Conservation (phyloP, 2,113 vertebrate species). For the Callaeas wilsoni region DNA sequence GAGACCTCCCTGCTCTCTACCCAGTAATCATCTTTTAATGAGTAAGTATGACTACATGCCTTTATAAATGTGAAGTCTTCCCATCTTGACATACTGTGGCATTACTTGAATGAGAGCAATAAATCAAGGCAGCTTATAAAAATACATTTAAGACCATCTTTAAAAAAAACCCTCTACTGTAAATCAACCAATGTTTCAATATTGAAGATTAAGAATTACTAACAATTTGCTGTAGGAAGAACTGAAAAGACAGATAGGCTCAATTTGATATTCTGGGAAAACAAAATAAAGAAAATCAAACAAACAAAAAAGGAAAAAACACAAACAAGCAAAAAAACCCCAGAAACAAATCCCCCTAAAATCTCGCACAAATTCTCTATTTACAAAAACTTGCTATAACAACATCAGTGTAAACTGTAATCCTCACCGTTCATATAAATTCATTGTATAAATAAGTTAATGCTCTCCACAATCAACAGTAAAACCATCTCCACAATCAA, state of each 20-base stretch:
- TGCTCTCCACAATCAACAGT: background rate
- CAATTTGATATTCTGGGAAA: background rate
- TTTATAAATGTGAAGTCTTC: background rate
- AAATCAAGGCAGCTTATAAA: background rate
- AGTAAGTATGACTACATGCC: background rate
- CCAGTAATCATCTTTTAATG: background rate
- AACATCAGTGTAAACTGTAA: background rate
- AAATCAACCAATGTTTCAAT: background rate
- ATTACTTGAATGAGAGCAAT: background rate
- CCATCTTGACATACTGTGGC: background rate
- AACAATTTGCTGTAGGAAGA: background rate
- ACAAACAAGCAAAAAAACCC: accelerated
- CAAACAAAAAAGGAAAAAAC: background rate
- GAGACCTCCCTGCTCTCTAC: background rate
- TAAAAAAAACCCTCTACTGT: background rate
- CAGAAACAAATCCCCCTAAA: background rate
- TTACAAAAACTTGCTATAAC: background rate
- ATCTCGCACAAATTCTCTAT: background rate
- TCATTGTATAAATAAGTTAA: background rate
- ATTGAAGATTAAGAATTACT: background rate
- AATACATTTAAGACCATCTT: background rate
- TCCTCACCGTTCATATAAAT: background rate
- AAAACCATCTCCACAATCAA: background rate
- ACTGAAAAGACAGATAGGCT: background rate
- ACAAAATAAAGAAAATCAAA: background rate